Percentiles rank a stretch among this genome's conserved stretches.
Conservation (phyloP, 2,888 invertebrate genomes). For the Junonia oenone region DNA sequence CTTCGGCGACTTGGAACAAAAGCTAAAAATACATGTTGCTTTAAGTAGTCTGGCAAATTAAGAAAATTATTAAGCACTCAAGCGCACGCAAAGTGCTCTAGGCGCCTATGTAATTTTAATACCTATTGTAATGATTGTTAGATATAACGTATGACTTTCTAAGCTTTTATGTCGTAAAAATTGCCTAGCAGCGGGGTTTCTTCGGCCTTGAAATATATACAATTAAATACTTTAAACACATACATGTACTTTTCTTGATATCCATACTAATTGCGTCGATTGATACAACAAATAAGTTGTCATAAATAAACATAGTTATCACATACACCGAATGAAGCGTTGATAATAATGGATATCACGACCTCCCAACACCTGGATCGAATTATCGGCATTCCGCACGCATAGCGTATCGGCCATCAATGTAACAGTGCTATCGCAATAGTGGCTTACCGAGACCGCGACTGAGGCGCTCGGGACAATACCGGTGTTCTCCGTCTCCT, state of each 20-base stretch:
- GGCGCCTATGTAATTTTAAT: constrained; percentile 41
- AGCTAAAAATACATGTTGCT: constrained; percentile 22
- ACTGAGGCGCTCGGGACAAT: constrained; percentile 62
- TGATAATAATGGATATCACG: constrained; percentile 4
- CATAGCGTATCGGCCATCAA: constrained; percentile 42
- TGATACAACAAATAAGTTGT: background rate
- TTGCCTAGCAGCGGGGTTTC: constrained; percentile 31
- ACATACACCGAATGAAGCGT: background rate
- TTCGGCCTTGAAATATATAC: constrained; percentile 19
- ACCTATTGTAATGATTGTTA: constrained; percentile 45
- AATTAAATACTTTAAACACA: background rate
- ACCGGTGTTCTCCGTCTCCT: constrained; percentile 46
- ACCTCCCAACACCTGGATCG: constrained; percentile 19
- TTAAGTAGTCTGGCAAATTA: constrained; percentile 36
- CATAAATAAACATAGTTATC: constrained; percentile 5
- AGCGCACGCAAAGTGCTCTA: constrained; percentile 38
- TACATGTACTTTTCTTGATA: background rate
- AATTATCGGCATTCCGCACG: constrained; percentile 51
- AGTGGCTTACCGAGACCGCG: constrained; percentile 67
- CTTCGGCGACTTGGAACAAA: constrained; percentile 37
- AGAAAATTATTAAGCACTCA: constrained; percentile 40
- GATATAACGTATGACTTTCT: constrained; percentile 46
- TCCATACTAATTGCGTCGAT: background rate
- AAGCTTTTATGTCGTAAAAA: constrained; percentile 36
- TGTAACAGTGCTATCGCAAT: constrained; percentile 28